These are phyloP conservation scores for Lontra canadensis DNA, from an alignment of 2,113 vertebrate species.

Conservation along the genomic window DNA sequence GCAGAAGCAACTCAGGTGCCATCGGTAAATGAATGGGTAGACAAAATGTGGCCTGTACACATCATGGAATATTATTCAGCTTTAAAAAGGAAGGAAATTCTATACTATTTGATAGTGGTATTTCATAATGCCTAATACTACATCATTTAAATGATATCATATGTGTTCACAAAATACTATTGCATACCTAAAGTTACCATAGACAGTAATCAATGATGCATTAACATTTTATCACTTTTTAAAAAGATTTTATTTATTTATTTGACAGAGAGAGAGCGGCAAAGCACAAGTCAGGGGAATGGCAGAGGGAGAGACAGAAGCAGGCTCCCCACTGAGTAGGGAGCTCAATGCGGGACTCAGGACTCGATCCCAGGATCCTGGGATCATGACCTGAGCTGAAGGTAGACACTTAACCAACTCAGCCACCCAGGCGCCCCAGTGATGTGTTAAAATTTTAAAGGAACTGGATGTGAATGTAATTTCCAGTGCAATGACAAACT, in stretches of 20 bases:
- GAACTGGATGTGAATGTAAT: neutral
- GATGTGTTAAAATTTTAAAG: neutral
- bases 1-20: neutral
- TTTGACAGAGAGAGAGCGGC: neutral
- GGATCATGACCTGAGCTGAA: neutral
- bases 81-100: neutral
- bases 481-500: neutral
- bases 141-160: neutral
- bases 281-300: no score
- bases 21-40: no score
- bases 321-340: neutral
- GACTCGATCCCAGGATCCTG: neutral
- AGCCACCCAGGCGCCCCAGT: neutral
- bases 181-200: neutral
- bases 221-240: neutral
- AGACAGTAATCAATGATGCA: neutral
- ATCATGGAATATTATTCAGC: neutral
- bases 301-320: neutral
- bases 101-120: neutral
- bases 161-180: neutral
- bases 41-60: neutral
- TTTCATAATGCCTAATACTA: neutral
- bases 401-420: neutral
- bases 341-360: neutral
- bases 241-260: neutral